These are phyloP conservation scores for Masticophis lateralis DNA, from an alignment of 2,797 vertebrate genomes.

Conservation along the genomic window DNA sequence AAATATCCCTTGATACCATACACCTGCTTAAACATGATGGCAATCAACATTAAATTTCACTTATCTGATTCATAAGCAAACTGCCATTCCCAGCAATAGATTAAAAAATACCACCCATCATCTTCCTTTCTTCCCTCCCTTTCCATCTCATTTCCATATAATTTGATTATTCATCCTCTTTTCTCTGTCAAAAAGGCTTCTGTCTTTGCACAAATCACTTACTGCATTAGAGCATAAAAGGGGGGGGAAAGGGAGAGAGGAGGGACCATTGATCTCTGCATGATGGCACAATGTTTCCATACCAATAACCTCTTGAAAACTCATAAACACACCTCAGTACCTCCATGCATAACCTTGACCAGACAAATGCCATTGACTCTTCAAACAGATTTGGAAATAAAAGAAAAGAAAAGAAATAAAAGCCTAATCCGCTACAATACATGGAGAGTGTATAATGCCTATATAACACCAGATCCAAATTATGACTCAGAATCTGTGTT, in stretches of 20 bases:
- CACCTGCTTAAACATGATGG: neutral
- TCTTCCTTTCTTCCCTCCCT: neutral
- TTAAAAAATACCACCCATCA: neutral
- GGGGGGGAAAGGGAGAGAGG: accelerated
- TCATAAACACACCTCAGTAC: neutral
- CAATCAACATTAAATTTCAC: conserved; percentile 10
- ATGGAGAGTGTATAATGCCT: neutral
- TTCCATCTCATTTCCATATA: neutral
- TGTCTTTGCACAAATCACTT: neutral
- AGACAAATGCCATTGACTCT: neutral
- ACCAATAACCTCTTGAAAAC: neutral
- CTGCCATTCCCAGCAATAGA: neutral
- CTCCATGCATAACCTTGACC: neutral
- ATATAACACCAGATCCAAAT: neutral
- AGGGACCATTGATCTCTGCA: neutral
- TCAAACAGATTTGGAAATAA: neutral
- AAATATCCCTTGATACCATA: neutral
- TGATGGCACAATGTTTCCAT: neutral
- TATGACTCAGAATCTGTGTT: neutral
- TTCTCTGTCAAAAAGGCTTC: neutral
- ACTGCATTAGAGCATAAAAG: neutral
- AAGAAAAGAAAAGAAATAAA: neutral
- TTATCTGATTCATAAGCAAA: conserved; percentile 9
- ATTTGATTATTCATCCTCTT: neutral
- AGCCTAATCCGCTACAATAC: neutral